phyloP scores from a whole-genome alignment of 2,113 vertebrate genomes.

The Indri indri region DNA sequence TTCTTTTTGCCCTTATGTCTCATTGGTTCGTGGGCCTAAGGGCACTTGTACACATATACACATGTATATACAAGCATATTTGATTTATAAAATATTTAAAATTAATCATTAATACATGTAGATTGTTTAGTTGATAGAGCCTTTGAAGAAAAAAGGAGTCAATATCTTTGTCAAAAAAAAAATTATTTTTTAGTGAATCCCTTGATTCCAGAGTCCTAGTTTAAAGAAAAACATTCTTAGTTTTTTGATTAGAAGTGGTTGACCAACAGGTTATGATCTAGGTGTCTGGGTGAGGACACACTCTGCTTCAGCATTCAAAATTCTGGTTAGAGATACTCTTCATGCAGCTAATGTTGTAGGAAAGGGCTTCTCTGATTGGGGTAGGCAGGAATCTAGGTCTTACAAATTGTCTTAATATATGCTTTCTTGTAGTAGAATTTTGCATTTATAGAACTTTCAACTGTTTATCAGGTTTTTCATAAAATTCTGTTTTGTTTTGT shows the following conservation, averaged over 20 bases:
- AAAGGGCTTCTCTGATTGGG: not conserved
- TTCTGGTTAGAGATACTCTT: not conserved
- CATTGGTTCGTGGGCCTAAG: not conserved
- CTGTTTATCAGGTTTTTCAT: not conserved
- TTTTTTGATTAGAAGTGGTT: not conserved
- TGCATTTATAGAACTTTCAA: not conserved
- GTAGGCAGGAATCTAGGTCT: not conserved
- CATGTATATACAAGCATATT: not conserved
- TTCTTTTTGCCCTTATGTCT: not conserved
- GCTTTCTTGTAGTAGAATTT: not conserved
- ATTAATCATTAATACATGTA: not conserved
- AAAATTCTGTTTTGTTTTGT: not conserved
- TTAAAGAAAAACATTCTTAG: not conserved
- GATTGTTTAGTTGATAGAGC: not conserved
- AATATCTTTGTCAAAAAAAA: not conserved
- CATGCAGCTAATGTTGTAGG: not conserved
- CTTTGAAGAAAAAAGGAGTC: not conserved
- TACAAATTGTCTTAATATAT: not conserved
- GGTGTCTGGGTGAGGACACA: not conserved
- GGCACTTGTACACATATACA: not conserved
- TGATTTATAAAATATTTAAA: constrained; percentile 45
- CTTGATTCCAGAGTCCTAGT: not conserved
- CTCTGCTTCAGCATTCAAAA: not conserved
- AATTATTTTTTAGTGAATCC: not conserved
- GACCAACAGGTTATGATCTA: not conserved